Evolutionary conservation across 92 coral and sea anemone species (phyloP), one percentile per base, ranked within the genome.

Genomic region (Montipora capitata): DNA sequence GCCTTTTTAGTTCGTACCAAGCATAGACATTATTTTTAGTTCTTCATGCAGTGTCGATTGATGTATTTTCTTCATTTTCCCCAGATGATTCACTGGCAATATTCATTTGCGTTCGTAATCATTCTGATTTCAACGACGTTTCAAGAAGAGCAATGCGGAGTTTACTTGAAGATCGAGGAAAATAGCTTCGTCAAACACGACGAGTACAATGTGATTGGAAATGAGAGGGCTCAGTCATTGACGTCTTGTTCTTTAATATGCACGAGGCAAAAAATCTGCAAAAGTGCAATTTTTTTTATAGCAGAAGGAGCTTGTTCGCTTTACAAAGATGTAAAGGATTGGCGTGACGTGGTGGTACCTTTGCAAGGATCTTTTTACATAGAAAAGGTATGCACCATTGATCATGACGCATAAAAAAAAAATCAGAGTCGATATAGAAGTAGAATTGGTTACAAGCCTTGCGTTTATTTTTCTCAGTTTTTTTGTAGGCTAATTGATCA

Each of bases 171-270:
- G 16, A 41, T 81, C 17, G 56, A 57, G 10, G 68, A 81, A 40
- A 69, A 81, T 72, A 27, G 13, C 40, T 39, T 68, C 52, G 68
- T 54, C 0, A 4, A 3, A 8, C 51, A 45, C 51, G 51, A 45
- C 51, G 17, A 68, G 13, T 59, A 69, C 56, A 81, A 81, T 13
- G 16, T 68, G 2, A 38, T 81, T 81, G 54, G 66, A 45, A 51
- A 18, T 49, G 85, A 35, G 54, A 81, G 52, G 41, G 86, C 20
- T 2, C 56, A 54, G n/a, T 81, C 86, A 12, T 14, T 71, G 9
- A 0, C 38, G 16, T 5, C 68, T 14, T 81, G 86, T 52, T 69
- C 86, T 27, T 43, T 39, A 5, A 51, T 40, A 10, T 68, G 77
- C 40, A 40, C 40, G n/a, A 81, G 77, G 42, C 48, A 40, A 35